Conservation (phyloP, 1,140 invertebrate genomes). For the Augochlora pura region DNA sequence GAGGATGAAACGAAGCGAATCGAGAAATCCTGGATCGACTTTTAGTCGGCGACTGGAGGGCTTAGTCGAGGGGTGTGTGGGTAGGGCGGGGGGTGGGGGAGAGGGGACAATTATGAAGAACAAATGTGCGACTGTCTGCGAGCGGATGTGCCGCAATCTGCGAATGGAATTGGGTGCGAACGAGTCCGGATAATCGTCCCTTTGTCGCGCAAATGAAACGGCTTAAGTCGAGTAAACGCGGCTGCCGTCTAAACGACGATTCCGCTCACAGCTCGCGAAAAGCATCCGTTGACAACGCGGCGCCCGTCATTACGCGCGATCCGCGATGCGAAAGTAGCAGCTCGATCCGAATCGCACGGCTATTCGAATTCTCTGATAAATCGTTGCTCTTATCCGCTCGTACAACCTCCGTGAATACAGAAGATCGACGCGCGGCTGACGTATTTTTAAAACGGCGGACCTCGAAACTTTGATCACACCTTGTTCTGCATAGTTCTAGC, state of each 20-base stretch:
- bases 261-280: not conserved
- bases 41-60: not conserved
- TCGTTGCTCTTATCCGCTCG: not conserved
- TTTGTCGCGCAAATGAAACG: constrained; percentile 26
- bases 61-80: too few species aligned
- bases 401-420: constrained; percentile 12
- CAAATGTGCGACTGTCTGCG: not conserved
- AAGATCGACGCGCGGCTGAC: constrained; percentile 30
- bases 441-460: constrained; percentile 74
- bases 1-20: not conserved
- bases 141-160: constrained; percentile 11
- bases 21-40: not conserved
- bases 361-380: constrained; percentile 45
- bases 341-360: constrained; percentile 27
- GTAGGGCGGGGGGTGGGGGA: too few species aligned
- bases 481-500: constrained; percentile 26
- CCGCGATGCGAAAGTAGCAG: constrained; percentile 25
- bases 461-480: constrained; percentile 43
- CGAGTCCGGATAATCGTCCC: constrained; percentile 21
- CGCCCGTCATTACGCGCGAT: too few species aligned
- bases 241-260: not conserved
- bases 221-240: constrained; percentile 16
- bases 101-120: constrained; percentile 29
- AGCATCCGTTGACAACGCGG: not conserved
- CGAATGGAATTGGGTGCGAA: constrained; percentile 9